A percentile compares a stretch with the other conserved stretches of the same genome.
Conservation (phyloP, 2,888 invertebrate genomes). For the Rambutsinella grinnellia region DNA sequence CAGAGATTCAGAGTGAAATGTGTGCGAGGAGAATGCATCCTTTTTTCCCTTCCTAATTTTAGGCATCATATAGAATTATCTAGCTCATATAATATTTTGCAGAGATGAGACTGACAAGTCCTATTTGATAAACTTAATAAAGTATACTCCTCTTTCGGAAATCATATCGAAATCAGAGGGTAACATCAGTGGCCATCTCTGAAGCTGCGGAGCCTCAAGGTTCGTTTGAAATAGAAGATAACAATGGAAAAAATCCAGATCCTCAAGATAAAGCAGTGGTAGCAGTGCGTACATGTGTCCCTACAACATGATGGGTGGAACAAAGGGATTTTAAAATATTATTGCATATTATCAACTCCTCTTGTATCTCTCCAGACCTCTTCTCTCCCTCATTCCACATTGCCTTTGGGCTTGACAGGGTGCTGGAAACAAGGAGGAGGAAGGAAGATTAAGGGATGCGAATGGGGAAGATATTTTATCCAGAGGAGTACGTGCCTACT, state of each 20-base stretch:
- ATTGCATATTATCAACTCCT: no score
- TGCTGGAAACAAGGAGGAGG: constrained; percentile 21
- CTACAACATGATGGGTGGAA: constrained; percentile 15
- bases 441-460: constrained; percentile 13
- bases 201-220: not conserved
- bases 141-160: not conserved
- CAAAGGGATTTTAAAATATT: constrained; percentile 47
- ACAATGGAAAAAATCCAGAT: constrained; percentile 4
- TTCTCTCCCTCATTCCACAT: not conserved
- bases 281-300: not conserved
- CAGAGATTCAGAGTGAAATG: not conserved
- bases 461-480: constrained; percentile 18
- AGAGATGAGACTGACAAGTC: not conserved
- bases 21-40: constrained; percentile 25
- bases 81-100: not conserved
- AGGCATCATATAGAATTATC: constrained; percentile 37
- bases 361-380: no score
- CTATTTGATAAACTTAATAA: not conserved
- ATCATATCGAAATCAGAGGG: not conserved
- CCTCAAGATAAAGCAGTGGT: not conserved
- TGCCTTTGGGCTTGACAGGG: constrained; percentile 24
- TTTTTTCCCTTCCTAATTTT: constrained; percentile 33
- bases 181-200: not conserved
- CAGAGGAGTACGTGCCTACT: constrained; percentile 48
- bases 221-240: not conserved